Evolutionary conservation across 2,888 invertebrate genomes (phyloP), one percentile per base, ranked within the genome.

Genomic region (Spisula subtruncata): DNA sequence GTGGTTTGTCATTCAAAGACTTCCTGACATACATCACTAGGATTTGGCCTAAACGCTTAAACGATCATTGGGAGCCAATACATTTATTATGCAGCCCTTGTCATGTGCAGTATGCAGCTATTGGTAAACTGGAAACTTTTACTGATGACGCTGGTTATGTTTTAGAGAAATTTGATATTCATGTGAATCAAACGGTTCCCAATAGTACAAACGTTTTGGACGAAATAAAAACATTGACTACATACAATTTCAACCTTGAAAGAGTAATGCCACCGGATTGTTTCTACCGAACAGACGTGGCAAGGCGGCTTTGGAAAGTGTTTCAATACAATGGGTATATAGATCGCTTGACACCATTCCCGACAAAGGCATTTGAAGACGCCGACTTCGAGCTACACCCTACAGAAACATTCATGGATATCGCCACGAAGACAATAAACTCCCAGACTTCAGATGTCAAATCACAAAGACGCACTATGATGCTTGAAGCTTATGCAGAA

Each of bases 261-360:
- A 48, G 41, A 5, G 16, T n/a, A 48, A 86, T 14, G 48, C 29
- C 16, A 16, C 20, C 81, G 10, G 18, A 66, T 14, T 93, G 93
- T 75, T 90, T 89, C 54, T 82, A 89, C 10, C 80, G 51, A 71
- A 18, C 83, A 14, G 86, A 89, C 16, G 79, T 93, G 2, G 90
- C 90, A 4, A n/a, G 80, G 16, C 66, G 91, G 14, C 79, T 93
- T n/a, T 92, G 92, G 92, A 75, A 75, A 32, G 86, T 88, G 0
- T 93, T 93, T 29, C 92, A 92, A 79, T 83, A 87, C 18, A 92
- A 92, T 81, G 93, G 93, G 1, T 92, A 93, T 71, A 89, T 93
- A 29, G 86, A 91, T 20, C 56, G 41, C 14, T 41, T 51, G 8
- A 32, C 51, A 16, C 14, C 60, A 20, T 86, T 88, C 83, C 85